phyloP scores from a whole-genome alignment of 2,113 vertebrate genomes.

The Balaeniceps rex region DNA sequence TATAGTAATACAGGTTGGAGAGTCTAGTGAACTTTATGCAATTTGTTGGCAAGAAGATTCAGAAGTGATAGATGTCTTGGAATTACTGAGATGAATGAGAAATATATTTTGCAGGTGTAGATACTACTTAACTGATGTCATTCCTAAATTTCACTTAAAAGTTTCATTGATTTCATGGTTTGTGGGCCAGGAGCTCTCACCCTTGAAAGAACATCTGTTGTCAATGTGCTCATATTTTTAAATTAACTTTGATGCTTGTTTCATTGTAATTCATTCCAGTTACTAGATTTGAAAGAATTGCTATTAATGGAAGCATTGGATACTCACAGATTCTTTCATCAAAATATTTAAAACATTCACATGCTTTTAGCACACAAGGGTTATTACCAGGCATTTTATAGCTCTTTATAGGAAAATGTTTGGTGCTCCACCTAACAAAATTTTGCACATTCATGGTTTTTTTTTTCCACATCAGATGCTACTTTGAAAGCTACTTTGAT shows the following conservation, averaged over 20 bases:
- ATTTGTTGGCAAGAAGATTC: neutral
- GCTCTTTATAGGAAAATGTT: neutral
- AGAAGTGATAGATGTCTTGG: neutral
- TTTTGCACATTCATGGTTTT: neutral
- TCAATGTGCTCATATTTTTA: neutral
- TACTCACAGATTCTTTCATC: neutral
- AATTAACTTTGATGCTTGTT: neutral
- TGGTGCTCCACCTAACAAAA: neutral
- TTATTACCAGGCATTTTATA: neutral
- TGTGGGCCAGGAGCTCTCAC: neutral
- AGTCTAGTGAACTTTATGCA: neutral
- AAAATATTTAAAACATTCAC: neutral
- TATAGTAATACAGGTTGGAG: neutral
- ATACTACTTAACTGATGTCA: neutral
- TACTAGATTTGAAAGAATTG: neutral
- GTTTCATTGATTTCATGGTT: neutral
- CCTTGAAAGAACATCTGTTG: constrained; percentile 1
- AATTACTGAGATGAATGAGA: neutral
- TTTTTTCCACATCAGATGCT: neutral
- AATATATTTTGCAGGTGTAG: neutral
- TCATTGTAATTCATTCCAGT: neutral
- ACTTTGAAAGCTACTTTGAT: neutral
- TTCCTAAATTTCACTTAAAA: neutral
- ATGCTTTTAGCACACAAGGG: neutral
- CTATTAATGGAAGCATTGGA: neutral